phyloP scores from a whole-genome alignment of 2,113 vertebrate species.

The Ammospiza nelsoni region DNA sequence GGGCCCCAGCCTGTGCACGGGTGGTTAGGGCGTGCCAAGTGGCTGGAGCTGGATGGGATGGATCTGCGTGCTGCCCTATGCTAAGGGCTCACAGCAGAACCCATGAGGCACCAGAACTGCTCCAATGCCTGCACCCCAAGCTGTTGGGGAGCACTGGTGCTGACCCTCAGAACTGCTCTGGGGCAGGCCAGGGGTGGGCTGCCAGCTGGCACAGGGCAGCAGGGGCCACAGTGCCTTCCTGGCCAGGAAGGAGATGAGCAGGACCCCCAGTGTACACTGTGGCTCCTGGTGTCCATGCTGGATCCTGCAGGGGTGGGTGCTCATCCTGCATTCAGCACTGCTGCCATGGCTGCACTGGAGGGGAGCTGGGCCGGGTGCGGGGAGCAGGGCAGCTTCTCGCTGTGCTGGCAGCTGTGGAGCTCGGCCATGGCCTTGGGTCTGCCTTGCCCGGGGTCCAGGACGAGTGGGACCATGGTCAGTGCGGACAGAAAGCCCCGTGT shows the following conservation, averaged over 20 bases:
- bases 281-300: accelerated
- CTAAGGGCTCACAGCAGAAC: not conserved
- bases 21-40: accelerated
- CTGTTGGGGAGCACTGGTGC: accelerated
- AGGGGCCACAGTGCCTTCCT: not conserved
- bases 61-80: accelerated
- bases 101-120: accelerated
- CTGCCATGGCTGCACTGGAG: not conserved
- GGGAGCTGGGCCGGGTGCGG: not conserved
- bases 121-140: not conserved
- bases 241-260: not conserved
- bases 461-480: accelerated
- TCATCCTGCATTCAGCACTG: accelerated
- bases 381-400: accelerated
- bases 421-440: accelerated
- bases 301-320: not conserved
- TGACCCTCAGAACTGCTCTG: not conserved
- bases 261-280: accelerated
- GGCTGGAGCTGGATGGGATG: not conserved
- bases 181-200: not conserved
- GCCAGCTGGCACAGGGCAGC: not conserved
- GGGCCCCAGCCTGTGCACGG: accelerated
- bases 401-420: not conserved
- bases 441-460: accelerated
- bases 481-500: not conserved